Base-by-base conservation (phyloP, 2,888 invertebrate genomes). In the Macrosoma leucophasiata region DNA sequence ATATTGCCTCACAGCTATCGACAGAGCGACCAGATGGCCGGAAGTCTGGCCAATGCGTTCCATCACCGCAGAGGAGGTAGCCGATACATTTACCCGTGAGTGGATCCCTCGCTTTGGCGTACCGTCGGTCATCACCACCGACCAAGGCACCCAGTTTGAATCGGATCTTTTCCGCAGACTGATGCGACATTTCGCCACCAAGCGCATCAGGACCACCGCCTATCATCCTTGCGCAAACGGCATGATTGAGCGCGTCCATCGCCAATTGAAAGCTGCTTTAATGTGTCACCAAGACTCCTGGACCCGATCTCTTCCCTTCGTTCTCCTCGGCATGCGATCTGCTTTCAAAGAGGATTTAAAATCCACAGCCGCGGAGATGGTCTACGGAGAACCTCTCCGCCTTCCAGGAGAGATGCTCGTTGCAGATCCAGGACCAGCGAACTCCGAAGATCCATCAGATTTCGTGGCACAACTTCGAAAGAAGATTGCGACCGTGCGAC, bases 211-310 rank as follows among this genome's bases (percentile, higher is more conserved):
- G n/a, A 65, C 62, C 2, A 60, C 63, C 0, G 43, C 61, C 7
- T 66, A 67, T 39, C 63, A 71, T 36, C 58, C 71, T 13, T 49
- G 55, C 23, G 43, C 62, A 1, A 74, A 77, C 31, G 72, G 69
- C 1, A 50, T 71, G 30, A 53, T 76, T 3, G 70, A 77, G 40
- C 43, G 70, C 3, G 59, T 58, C 28, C 71, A 77, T 39, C 46
- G 72, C 1, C 50, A 57, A 4, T 41, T 76, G 4, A 42, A 42
- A 12, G 35, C 39, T 1, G 25, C 41, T 2, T 10, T 45, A 1
- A 43, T 41, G 32, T 29, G 76, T 70, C 48, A 47, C 56, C 4
- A 10, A 1, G 29, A 21, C 6, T 25, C 33, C 0, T 44, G 44
- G 42, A 2, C 17, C 1, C 4, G 11, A 3, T 23, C 42, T 2